Evolutionary conservation across 1,140 invertebrate genomes (phyloP).

Genomic region (Philopotamus ludificatus): DNA sequence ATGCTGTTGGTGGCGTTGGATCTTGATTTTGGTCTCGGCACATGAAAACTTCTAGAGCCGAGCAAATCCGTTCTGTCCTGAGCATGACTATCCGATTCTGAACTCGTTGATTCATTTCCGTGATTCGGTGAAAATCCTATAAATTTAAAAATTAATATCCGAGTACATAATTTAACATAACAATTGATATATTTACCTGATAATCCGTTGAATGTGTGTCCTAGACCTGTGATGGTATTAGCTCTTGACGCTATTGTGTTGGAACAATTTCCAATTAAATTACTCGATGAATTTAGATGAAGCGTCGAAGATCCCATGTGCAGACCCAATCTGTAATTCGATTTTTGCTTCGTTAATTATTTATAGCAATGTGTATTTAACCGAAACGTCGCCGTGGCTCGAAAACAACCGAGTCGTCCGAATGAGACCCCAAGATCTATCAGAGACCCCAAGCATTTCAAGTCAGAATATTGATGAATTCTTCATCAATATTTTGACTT

Average conservation of each 20-base stretch:
- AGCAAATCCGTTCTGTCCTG: conserved; percentile 71
- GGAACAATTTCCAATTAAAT: conserved; percentile 50
- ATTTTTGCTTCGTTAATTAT: neutral
- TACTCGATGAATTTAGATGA: conserved; percentile 47
- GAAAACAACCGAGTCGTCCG: too few species aligned
- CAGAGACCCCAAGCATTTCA: too few species aligned
- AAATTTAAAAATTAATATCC: too few species aligned
- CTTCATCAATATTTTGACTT: too few species aligned
- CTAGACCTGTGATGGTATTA: conserved; percentile 45
- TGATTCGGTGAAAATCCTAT: conserved; percentile 13
- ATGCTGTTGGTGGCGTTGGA: conserved; percentile 50
- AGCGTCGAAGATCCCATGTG: conserved; percentile 49
- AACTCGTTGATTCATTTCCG: conserved; percentile 60
- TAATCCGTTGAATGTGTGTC: conserved; percentile 26
- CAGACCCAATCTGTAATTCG: conserved; percentile 54
- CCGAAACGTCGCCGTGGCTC: too few species aligned
- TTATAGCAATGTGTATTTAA: neutral
- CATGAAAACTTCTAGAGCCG: conserved; percentile 56
- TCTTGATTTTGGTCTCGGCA: conserved; percentile 77
- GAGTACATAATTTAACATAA: too few species aligned
- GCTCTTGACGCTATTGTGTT: conserved; percentile 48
- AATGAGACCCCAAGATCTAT: too few species aligned
- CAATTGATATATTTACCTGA: conserved; percentile 23
- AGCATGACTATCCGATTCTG: conserved; percentile 60
- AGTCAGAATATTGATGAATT: too few species aligned